Conservation (phyloP, 37 sponge, comb jelly and placozoan genomes). For the Beroe ovata region DNA sequence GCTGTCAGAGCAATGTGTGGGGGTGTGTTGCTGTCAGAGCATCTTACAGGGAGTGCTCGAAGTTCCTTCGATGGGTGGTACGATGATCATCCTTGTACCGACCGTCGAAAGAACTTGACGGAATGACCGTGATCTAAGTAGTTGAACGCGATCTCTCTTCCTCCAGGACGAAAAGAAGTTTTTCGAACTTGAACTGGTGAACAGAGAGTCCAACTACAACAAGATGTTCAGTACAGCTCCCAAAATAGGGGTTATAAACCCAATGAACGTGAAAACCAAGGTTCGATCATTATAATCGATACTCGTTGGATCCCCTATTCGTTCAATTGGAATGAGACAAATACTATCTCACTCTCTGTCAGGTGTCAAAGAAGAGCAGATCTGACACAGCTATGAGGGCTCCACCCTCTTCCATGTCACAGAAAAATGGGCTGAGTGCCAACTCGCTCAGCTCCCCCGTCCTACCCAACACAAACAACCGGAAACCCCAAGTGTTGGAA, state of each 20-base stretch:
- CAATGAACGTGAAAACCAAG: slow-evolving; percentile 66
- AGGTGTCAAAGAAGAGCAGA: slow-evolving; percentile 25
- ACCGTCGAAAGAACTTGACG: too few species aligned
- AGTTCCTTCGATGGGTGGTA: too few species aligned
- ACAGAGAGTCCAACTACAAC: slow-evolving; percentile 95
- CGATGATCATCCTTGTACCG: too few species aligned
- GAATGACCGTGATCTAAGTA: too few species aligned
- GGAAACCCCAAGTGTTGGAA: not conserved
- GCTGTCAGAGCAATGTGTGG: too few species aligned
- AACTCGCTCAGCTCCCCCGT: not conserved
- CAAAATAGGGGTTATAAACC: slow-evolving; percentile 72
- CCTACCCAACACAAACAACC: slow-evolving; percentile 63
- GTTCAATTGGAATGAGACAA: too few species aligned
- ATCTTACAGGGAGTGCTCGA: too few species aligned
- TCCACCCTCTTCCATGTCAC: not conserved
- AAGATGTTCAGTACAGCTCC: slow-evolving; percentile 86
- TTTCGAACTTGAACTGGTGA: slow-evolving; percentile 88
- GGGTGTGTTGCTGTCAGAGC: too few species aligned
- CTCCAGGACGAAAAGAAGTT: slow-evolving; percentile 82
- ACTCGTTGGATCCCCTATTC: too few species aligned
- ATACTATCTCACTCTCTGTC: not conserved
- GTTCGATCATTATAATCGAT: too few species aligned
- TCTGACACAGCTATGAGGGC: slow-evolving; percentile 56
- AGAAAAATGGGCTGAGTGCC: not conserved
- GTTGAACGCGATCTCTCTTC: not conserved